Conservation (phyloP, 1,140 invertebrate species). For the Drosophila pruinosa region DNA sequence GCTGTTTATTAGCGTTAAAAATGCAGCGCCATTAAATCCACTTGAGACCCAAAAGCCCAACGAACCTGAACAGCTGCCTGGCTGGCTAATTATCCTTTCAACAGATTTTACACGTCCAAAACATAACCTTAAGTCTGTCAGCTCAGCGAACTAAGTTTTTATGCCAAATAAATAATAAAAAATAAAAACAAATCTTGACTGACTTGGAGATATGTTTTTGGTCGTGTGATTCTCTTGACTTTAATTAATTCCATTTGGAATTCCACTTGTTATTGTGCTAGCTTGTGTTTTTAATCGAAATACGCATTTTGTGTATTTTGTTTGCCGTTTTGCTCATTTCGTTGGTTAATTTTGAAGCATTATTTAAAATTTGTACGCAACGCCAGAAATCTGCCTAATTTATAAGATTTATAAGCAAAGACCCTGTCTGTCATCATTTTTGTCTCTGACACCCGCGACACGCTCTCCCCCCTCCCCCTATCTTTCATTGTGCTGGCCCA, state of each 20-base stretch:
- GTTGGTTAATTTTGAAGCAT: constrained; percentile 21
- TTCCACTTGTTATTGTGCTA: background rate
- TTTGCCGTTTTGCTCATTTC: background rate
- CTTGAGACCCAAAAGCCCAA: background rate
- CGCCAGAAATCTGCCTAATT: constrained; percentile 31
- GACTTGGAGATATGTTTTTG: background rate
- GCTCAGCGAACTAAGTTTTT: constrained; percentile 13
- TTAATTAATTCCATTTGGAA: background rate
- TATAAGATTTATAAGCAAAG: constrained; percentile 40
- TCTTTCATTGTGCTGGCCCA: constrained; percentile 25
- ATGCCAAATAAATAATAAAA: background rate
- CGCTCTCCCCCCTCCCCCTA: background rate
- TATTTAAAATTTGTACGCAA: constrained; percentile 26
- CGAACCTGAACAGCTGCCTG: background rate
- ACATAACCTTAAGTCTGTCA: background rate
- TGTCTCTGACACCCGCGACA: background rate
- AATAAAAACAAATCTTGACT: background rate
- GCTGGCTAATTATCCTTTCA: constrained; percentile 18
- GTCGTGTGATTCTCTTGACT: background rate
- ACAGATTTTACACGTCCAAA: constrained; percentile 3
- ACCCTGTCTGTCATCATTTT: constrained; percentile 37
- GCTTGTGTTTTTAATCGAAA: background rate
- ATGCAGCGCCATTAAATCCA: background rate
- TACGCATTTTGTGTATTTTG: constrained; percentile 3
- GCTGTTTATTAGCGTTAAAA: background rate